phyloP scores from a whole-genome alignment of 2,797 vertebrate genomes.

The Sebastiscus albofasciatus region DNA sequence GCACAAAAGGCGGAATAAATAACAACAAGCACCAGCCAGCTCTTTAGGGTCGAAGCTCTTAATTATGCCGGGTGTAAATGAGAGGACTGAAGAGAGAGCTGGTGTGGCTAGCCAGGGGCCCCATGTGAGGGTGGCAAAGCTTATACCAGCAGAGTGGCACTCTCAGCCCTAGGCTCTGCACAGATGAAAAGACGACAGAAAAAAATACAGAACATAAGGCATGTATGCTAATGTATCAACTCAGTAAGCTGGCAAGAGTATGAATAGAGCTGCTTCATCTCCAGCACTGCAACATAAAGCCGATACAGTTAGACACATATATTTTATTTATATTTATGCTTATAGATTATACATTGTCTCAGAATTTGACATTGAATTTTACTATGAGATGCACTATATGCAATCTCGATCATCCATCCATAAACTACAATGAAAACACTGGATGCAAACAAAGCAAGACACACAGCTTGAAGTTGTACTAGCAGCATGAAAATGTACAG shows the following conservation, averaged over 20 bases:
- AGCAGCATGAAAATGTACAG: too few relatives aligned
- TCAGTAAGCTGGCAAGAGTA: slow-evolving; percentile 60
- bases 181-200: slow-evolving; percentile 71
- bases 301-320: slow-evolving; percentile 26
- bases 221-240: slow-evolving; percentile 73
- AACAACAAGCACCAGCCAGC: slow-evolving; percentile 28
- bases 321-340: slow-evolving; percentile 35
- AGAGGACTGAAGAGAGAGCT: slow-evolving; percentile 63
- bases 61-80: slow-evolving; percentile 75
- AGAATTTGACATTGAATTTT: neutral
- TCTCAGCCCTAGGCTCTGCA: slow-evolving; percentile 60
- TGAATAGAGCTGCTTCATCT: slow-evolving; percentile 66
- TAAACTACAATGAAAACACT: neutral
- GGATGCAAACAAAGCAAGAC: neutral
- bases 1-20: neutral
- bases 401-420: neutral
- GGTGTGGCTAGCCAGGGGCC: slow-evolving; percentile 55
- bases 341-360: slow-evolving; percentile 13
- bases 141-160: slow-evolving; percentile 57
- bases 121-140: slow-evolving; percentile 69
- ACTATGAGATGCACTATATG: neutral
- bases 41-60: slow-evolving; percentile 70
- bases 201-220: slow-evolving; percentile 62
- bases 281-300: slow-evolving; percentile 23
- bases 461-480: neutral